Percentiles rank a stretch among this genome's conserved stretches.
Evolutionary conservation across 1,140 invertebrate genomes (phyloP).

Genomic region (Caenorhabditis brenneri): DNA sequence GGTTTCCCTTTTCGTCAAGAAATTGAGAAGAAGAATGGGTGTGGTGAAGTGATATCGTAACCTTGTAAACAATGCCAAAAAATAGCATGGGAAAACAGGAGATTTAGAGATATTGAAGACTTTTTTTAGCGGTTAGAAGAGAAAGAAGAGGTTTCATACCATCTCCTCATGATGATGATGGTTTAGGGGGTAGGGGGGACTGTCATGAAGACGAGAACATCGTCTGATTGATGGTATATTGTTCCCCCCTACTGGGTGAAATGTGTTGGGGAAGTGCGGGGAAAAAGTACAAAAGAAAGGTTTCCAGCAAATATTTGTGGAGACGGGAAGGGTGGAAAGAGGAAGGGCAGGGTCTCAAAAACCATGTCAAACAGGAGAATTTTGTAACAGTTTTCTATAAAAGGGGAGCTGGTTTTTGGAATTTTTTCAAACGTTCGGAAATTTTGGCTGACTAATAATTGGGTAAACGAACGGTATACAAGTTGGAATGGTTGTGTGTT

Average conservation of each 20-base stretch:
- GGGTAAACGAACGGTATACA: too few relatives aligned
- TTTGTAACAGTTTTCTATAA: not conserved
- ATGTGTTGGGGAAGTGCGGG: not conserved
- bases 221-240: slow-evolving; percentile 40
- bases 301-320: slow-evolving; percentile 9
- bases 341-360: too few relatives aligned
- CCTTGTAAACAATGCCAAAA: slow-evolving; percentile 39
- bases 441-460: too few relatives aligned
- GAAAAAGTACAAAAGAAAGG: slow-evolving; percentile 3
- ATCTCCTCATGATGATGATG: slow-evolving; percentile 19
- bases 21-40: not conserved
- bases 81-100: not conserved
- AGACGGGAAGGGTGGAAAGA: too few relatives aligned
- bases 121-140: not conserved
- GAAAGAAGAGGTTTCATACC: not conserved
- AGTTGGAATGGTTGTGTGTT: too few relatives aligned
- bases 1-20: not conserved
- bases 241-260: slow-evolving; percentile 10
- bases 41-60: slow-evolving; percentile 38
- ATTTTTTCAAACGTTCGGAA: too few relatives aligned
- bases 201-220: slow-evolving; percentile 19
- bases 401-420: too few relatives aligned
- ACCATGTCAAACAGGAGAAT: not conserved
- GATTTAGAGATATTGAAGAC: not conserved
- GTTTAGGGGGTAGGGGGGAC: not conserved